Evolutionary conservation across 2,888 invertebrate species (phyloP).

Genomic region (Morinoia aosen): DNA sequence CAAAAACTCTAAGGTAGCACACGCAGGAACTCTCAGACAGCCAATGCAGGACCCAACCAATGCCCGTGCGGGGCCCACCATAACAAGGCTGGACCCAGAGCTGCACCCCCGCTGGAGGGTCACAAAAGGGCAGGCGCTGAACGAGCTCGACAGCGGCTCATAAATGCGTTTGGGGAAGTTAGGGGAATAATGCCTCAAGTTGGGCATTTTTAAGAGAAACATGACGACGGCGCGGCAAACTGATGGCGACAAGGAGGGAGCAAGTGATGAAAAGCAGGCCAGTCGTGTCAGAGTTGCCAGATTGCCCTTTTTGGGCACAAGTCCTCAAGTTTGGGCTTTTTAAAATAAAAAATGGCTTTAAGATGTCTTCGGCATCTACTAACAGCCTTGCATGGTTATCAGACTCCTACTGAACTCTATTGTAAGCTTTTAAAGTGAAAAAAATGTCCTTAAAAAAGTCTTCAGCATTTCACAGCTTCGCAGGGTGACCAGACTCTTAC

Average conservation of each 20-base stretch:
- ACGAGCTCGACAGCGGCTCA: not conserved
- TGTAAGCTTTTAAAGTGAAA: too few relatives aligned
- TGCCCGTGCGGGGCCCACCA: not conserved
- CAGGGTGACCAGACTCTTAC: too few relatives aligned
- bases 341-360: too few relatives aligned
- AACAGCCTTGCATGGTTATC: too few relatives aligned
- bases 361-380: too few relatives aligned
- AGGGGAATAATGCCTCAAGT: constrained; percentile 1
- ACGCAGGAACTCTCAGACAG: not conserved
- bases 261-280: not conserved
- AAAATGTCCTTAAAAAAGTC: too few relatives aligned
- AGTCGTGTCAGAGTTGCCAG: not conserved
- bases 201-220: not conserved
- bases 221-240: not conserved
- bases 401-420: too few relatives aligned
- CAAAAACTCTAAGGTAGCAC: not conserved
- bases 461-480: too few relatives aligned
- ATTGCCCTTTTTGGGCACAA: too few relatives aligned
- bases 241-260: not conserved
- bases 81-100: not conserved
- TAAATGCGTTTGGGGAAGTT: constrained; percentile 3
- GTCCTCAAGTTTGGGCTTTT: too few relatives aligned
- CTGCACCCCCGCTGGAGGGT: not conserved
- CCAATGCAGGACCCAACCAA: not conserved
- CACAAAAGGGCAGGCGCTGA: not conserved